Percentiles rank a stretch among this genome's conserved stretches.
These are phyloP conservation scores for Drosophila lowei DNA, from an alignment of 1,140 invertebrate species.

Conservation along the genomic window DNA sequence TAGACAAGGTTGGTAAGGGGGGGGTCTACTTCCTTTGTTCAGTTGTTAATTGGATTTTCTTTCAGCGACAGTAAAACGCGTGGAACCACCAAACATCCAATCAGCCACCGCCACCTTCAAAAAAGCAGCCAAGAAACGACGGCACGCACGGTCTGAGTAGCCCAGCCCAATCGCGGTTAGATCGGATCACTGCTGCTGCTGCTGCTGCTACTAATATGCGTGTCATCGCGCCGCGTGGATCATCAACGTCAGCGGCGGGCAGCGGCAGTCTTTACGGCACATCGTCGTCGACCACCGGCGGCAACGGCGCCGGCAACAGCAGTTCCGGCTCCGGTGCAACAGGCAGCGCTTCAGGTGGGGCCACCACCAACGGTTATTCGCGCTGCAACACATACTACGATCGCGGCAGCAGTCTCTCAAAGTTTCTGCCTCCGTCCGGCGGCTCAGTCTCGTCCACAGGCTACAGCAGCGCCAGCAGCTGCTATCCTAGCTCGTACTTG, in stretches of 20 bases:
- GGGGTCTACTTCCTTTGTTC: no score
- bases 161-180: conserved; percentile 39
- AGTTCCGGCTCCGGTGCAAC: conserved; percentile 29
- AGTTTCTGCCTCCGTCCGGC: conserved; percentile 55
- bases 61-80: no score
- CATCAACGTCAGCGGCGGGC: conserved; percentile 80
- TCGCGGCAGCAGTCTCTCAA: conserved; percentile 73
- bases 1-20: conserved; percentile 6
- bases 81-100: no score
- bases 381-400: conserved; percentile 67
- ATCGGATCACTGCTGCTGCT: conserved; percentile 49
- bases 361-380: conserved; percentile 60
- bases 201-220: conserved; percentile 79
- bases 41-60: no score
- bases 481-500: conserved; percentile 65
- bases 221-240: conserved; percentile 83
- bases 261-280: conserved; percentile 81
- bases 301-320: conserved; percentile 42
- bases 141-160: no score
- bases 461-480: conserved; percentile 51
- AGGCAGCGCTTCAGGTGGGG: conserved; percentile 33
- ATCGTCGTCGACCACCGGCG: conserved; percentile 61
- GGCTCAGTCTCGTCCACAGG: conserved; percentile 46
- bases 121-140: no score
- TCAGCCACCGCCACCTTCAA: no score